Base-by-base conservation (phyloP, 2,888 invertebrate species). In the Andrena minutula region DNA sequence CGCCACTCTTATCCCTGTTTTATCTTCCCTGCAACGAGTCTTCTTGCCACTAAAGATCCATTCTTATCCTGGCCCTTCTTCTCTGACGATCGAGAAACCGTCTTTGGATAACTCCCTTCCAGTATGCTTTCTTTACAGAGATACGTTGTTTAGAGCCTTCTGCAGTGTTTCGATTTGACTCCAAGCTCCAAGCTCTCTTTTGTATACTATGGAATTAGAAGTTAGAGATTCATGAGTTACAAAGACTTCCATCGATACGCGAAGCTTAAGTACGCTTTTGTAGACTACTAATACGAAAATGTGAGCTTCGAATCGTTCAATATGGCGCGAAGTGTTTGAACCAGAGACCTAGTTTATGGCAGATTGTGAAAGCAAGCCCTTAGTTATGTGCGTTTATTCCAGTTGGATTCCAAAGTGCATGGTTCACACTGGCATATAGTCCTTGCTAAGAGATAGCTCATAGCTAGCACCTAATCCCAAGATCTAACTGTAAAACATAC, bases 1-100 rank as follows among this genome's bases (percentile, higher is more conserved):
- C 88, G 89, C 80, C 70, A 56, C 66, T 74, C 77, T 83, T 83
- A 82, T 83, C 82, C 63, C 70, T 53, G 70, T 73, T 85, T 83
- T 84, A 85, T 85, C 85, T 85, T 71, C 82, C 4, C 63, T 64
- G n/a, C 73, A 71, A 61, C 74, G 77, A 51, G 74, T 61, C 74
- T 66, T 58, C 66, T 53, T 73, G 49, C 65, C 83, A 28, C 61
- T 77, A 77, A 82, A 66, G 83, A 73, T 82, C 70, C 63, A 70
- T 74, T 66, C 74, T 77, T 77, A 82, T 82, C 82, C 81, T 30
- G 53, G 56, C 53, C 58, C 81, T 81, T 81, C 70, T 83, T 49
- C 82, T 51, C 56, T 1, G 65, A 63, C 61, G 82, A 77, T 83
- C 82, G 30, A 66, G 73, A 66, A 73, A 81, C 71, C 68, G 58